Percentiles rank a stretch among this genome's conserved stretches.
Conservation (phyloP, 2,113 vertebrate genomes). For the Cathartes aura region DNA sequence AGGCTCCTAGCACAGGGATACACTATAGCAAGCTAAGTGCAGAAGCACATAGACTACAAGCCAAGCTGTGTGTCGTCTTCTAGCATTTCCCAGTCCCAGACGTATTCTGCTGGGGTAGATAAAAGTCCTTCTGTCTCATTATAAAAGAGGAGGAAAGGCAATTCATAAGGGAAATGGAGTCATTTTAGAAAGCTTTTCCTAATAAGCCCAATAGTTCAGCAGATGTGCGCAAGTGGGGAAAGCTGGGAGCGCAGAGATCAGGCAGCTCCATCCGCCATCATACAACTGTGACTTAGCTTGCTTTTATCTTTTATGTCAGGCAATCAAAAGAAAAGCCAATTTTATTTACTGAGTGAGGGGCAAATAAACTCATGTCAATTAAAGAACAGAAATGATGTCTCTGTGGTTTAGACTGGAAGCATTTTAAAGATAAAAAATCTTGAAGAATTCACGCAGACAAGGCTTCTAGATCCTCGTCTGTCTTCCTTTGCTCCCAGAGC, state of each 20-base stretch:
- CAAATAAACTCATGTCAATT: constrained; percentile 62
- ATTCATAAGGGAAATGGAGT: constrained; percentile 21
- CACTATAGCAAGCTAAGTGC: neutral
- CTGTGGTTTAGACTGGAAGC: constrained; percentile 58
- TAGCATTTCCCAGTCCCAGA: neutral
- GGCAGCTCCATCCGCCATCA: constrained; percentile 25
- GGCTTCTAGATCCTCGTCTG: neutral
- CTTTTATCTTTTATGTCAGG: constrained; percentile 69
- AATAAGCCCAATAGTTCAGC: constrained; percentile 41
- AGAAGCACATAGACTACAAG: neutral
- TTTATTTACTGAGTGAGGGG: constrained; percentile 57
- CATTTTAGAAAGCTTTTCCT: constrained; percentile 34
- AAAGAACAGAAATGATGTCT: constrained; percentile 64
- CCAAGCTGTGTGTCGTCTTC: neutral
- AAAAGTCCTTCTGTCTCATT: constrained; percentile 12
- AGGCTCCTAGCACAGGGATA: neutral
- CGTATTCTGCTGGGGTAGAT: neutral
- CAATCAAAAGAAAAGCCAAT: constrained; percentile 64
- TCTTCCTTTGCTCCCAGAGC: constrained; percentile 6
- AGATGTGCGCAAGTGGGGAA: constrained; percentile 4
- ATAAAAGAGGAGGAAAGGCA: constrained; percentile 11
- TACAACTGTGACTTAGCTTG: neutral
- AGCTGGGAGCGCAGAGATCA: constrained; percentile 19
- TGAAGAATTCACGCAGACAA: constrained; percentile 42
- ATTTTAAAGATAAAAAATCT: constrained; percentile 52